These are phyloP conservation scores for Tetragnatha montana DNA, from an alignment of 2,888 invertebrate genomes.

Conservation along the genomic window DNA sequence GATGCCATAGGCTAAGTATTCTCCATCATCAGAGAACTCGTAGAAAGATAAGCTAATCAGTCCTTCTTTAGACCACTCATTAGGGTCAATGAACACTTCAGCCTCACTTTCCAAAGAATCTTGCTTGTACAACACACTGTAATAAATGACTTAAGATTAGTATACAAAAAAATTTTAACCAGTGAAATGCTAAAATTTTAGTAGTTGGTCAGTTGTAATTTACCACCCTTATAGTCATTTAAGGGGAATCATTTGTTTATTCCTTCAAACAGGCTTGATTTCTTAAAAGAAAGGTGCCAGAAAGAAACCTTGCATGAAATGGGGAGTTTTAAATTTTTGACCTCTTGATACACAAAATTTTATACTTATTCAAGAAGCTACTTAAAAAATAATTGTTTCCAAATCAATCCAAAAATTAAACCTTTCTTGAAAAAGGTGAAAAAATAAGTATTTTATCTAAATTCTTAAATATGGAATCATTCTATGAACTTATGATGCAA, in stretches of 20 bases:
- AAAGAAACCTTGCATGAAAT: no score
- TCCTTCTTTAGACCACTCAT: slow-evolving; percentile 90
- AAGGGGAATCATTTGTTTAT: no score
- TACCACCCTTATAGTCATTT: no score
- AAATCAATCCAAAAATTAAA: no score
- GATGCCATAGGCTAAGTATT: slow-evolving; percentile 91
- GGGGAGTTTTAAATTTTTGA: no score
- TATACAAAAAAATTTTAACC: slow-evolving; percentile 4
- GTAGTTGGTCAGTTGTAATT: no score
- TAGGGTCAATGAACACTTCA: slow-evolving; percentile 95
- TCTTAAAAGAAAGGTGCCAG: no score
- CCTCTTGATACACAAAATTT: no score
- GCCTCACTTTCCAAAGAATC: slow-evolving; percentile 85
- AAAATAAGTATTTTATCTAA: not conserved
- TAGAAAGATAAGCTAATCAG: slow-evolving; percentile 80
- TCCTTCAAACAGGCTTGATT: no score
- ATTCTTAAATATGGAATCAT: not conserved
- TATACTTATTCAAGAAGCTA: no score
- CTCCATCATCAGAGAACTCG: slow-evolving; percentile 92
- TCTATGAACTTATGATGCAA: no score
- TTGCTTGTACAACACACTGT: slow-evolving; percentile 92
- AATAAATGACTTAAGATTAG: slow-evolving; percentile 66
- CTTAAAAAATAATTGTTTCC: no score
- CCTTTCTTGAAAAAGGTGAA: not conserved
- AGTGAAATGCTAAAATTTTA: not conserved